Evolutionary conservation across 2,888 invertebrate genomes (phyloP).

Genomic region (Drosophila paracracens): DNA sequence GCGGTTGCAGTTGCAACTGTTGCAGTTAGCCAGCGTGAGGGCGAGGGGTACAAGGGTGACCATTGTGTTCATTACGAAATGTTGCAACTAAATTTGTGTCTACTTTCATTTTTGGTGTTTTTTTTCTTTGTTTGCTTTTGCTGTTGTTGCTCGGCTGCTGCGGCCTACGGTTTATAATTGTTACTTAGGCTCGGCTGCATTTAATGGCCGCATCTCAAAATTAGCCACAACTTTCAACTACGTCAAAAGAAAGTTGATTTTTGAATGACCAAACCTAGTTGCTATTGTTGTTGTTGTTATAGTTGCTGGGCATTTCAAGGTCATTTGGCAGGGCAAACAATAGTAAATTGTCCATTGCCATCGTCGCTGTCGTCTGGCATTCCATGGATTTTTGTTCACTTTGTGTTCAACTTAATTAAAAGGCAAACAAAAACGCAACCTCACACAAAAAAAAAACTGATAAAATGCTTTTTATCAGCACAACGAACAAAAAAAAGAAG

Average conservation of each 20-base stretch:
- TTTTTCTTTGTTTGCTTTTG: conserved; percentile 5
- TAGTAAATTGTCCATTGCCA: conserved; percentile 51
- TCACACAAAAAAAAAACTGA: conserved; percentile 53
- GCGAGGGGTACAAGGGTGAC: conserved; percentile 39
- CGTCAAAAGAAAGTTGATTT: conserved; percentile 58
- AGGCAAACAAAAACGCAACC: conserved; percentile 72
- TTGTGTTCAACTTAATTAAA: conserved; percentile 76
- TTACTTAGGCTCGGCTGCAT: conserved; percentile 59
- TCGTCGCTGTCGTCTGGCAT: conserved; percentile 31
- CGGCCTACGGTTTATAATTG: conserved; percentile 54
- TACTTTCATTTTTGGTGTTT: conserved; percentile 67
- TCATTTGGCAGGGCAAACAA: conserved; percentile 48
- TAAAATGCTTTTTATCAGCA: conserved; percentile 72
- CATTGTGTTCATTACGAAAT: conserved; percentile 69
- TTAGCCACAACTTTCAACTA: conserved; percentile 59
- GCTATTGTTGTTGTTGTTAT: neutral
- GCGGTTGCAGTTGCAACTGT: conserved; percentile 10
- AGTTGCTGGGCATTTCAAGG: conserved; percentile 42
- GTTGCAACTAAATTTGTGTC: conserved; percentile 68
- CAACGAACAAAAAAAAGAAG: conserved; percentile 28
- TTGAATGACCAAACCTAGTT: conserved; percentile 30
- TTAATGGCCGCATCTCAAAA: conserved; percentile 56
- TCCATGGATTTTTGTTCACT: conserved; percentile 53
- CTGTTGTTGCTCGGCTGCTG: conserved; percentile 25
- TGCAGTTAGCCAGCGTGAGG: conserved; percentile 11